Evolutionary conservation across 2,113 vertebrate genomes (phyloP).

Genomic region (Felis catus): DNA sequence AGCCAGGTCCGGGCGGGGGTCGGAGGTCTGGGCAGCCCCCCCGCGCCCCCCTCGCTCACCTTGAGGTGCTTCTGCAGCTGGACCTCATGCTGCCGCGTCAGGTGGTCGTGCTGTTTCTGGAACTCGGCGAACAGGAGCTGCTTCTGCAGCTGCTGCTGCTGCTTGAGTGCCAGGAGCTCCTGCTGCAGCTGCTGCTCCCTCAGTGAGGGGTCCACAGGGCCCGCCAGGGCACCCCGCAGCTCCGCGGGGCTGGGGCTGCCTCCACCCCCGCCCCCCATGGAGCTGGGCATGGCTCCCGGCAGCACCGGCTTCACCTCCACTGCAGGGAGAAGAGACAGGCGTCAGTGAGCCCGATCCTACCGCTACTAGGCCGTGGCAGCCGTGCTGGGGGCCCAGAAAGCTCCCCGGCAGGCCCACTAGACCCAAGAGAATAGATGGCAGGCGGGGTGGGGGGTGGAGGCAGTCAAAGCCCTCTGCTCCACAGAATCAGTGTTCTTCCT

Average conservation of each 20-base stretch:
- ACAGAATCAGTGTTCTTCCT: not conserved
- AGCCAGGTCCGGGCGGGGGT: not conserved
- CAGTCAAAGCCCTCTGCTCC: not conserved
- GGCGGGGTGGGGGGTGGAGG: fast-evolving
- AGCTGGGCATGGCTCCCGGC: slow-evolving; percentile 90
- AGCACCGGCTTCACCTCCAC: slow-evolving; percentile 93
- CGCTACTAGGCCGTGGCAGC: not conserved
- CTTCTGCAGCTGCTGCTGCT: slow-evolving; percentile 97
- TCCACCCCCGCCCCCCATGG: slow-evolving; percentile 84
- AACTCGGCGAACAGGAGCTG: slow-evolving; percentile 96
- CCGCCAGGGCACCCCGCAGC: slow-evolving; percentile 88
- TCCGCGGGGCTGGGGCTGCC: slow-evolving; percentile 89
- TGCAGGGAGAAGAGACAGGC: slow-evolving; percentile 69
- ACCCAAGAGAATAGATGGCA: not conserved
- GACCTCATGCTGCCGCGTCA: slow-evolving; percentile 95
- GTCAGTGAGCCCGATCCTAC: not conserved
- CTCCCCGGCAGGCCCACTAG: not conserved
- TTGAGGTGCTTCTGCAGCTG: slow-evolving; percentile 97
- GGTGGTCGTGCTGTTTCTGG: slow-evolving; percentile 96
- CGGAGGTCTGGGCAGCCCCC: not conserved
- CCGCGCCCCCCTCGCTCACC: slow-evolving; percentile 81
- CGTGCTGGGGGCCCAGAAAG: not conserved
- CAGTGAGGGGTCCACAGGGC: slow-evolving; percentile 87
- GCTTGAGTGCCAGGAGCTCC: slow-evolving; percentile 93
- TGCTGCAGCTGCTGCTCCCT: slow-evolving; percentile 96